Evolutionary conservation across 2,797 vertebrate species (phyloP).

Genomic region (Chrysocyon brachyurus): DNA sequence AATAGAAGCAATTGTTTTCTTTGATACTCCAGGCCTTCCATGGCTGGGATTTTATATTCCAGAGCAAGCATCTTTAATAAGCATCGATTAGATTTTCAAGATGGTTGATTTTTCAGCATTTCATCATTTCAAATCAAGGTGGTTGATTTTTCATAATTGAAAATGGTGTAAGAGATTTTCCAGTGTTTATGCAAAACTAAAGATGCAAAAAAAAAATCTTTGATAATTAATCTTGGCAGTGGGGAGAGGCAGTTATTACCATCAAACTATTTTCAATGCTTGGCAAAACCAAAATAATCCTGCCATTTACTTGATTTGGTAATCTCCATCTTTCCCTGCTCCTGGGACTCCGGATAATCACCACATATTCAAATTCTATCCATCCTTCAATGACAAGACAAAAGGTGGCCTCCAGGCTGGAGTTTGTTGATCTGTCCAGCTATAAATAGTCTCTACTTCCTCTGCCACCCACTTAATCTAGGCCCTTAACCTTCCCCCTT

Average conservation of each 20-base stretch:
- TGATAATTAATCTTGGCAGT: neutral
- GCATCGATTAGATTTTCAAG: neutral
- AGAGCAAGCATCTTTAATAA: neutral
- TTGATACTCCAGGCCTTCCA: neutral
- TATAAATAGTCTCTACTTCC: neutral
- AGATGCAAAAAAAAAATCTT: constrained; percentile 5
- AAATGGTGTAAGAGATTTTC: constrained; percentile 31
- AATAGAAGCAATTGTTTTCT: neutral
- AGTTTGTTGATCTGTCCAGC: neutral
- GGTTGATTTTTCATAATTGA: neutral
- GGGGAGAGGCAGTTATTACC: neutral
- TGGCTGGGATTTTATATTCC: constrained; percentile 21
- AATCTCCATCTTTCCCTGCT: neutral
- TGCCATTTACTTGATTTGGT: neutral
- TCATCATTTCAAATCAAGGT: neutral
- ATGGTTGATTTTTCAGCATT: neutral
- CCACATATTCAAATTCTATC: neutral
- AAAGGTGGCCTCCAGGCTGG: neutral
- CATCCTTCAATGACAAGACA: neutral
- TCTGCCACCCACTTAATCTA: neutral
- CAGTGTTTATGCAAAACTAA: neutral
- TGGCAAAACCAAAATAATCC: constrained; percentile 24
- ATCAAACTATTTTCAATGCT: constrained; percentile 23
- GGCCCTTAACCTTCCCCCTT: neutral
- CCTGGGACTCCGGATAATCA: too few relatives aligned